A percentile compares a stretch with the other conserved stretches of the same genome.
These are phyloP conservation scores for Mamestra brassicae DNA, from an alignment of 2,888 invertebrate genomes.

Conservation along the genomic window DNA sequence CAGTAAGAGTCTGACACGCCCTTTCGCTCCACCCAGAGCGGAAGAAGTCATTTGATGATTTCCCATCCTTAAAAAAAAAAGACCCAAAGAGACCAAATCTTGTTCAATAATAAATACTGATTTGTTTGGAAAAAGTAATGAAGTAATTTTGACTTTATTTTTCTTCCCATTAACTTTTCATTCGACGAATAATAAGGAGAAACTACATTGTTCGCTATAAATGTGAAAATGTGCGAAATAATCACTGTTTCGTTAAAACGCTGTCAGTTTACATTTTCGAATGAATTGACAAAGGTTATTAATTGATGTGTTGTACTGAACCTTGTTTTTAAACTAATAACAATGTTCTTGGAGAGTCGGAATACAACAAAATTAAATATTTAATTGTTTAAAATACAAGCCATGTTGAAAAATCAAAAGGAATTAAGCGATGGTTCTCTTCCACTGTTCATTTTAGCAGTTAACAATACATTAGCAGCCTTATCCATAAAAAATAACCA, in stretches of 20 bases:
- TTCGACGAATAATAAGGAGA: background rate
- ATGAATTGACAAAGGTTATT: constrained; percentile 14
- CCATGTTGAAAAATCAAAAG: constrained; percentile 1
- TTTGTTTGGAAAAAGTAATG: background rate
- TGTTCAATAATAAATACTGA: background rate
- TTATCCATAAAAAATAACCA: no score
- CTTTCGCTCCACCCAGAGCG: no score
- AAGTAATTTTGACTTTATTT: background rate
- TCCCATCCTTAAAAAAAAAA: no score
- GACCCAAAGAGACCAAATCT: no score
- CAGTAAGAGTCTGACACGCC: no score
- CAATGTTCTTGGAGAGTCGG: background rate
- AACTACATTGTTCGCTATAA: constrained; percentile 1
- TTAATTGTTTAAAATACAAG: constrained; percentile 9
- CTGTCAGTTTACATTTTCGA: constrained; percentile 31
- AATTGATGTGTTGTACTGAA: constrained; percentile 9
- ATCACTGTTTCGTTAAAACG: constrained; percentile 14
- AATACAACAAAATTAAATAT: constrained; percentile 3
- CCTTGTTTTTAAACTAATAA: constrained; percentile 2
- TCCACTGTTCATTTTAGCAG: background rate
- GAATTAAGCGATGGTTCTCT: background rate
- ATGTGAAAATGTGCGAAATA: constrained; percentile 17
- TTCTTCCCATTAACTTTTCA: background rate
- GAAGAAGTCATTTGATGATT: no score
- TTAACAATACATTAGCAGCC: background rate